Conservation (phyloP, 2,113 vertebrate species). For the Tragulus kanchil region DNA sequence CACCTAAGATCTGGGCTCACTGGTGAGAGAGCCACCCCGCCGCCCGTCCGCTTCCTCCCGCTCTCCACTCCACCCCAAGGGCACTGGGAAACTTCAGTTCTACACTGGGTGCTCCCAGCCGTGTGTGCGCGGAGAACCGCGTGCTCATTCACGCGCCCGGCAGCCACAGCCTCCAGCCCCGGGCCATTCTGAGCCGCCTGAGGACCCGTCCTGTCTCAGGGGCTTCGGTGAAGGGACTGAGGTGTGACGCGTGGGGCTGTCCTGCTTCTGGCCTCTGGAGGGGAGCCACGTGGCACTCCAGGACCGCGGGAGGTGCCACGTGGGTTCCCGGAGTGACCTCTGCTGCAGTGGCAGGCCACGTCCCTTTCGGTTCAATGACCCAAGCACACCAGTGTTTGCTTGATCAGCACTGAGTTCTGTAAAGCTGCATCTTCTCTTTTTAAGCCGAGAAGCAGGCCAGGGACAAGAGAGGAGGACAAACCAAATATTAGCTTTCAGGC, state of each 20-base stretch:
- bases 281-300: accelerated
- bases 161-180: accelerated
- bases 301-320: accelerated
- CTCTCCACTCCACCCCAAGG: background rate
- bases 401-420: background rate
- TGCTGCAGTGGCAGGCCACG: constrained; percentile 48
- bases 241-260: too few species aligned
- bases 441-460: background rate
- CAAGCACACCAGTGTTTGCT: background rate
- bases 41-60: background rate
- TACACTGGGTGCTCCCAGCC: accelerated
- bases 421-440: background rate
- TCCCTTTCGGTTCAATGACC: constrained; percentile 52
- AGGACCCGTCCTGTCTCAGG: accelerated
- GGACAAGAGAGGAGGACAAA: background rate
- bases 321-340: background rate
- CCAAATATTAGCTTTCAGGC: constrained; percentile 13
- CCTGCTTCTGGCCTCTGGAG: background rate
- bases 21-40: background rate
- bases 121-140: accelerated
- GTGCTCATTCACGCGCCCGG: accelerated
- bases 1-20: background rate
- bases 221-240: background rate
- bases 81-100: constrained; percentile 62
- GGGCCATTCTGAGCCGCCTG: accelerated